Conservation (phyloP, 2,113 vertebrate genomes). For the Sander vitreus region DNA sequence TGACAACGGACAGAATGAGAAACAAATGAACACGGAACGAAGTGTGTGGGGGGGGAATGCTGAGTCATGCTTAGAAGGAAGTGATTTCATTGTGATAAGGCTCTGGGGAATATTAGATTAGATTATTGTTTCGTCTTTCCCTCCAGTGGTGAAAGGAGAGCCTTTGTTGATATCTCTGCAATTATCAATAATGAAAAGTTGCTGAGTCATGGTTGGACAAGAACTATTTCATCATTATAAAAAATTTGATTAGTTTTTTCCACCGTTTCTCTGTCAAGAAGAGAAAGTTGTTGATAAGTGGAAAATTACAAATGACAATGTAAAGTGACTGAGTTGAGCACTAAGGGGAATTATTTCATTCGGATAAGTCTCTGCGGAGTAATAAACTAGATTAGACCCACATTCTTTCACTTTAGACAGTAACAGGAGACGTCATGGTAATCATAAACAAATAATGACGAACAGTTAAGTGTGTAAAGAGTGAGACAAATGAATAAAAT, state of each 20-base stretch:
- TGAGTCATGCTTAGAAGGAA: conserved; percentile 65
- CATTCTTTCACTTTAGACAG: conserved; percentile 49
- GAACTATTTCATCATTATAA: conserved; percentile 54
- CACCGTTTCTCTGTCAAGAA: conserved; percentile 32
- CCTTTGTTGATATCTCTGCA: conserved; percentile 66
- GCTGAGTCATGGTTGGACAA: conserved; percentile 70
- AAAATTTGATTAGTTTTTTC: conserved; percentile 35
- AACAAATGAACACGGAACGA: conserved; percentile 58
- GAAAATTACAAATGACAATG: conserved; percentile 59
- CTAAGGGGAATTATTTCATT: conserved; percentile 48
- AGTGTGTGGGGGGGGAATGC: conserved; percentile 34
- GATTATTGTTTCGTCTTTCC: conserved; percentile 64
- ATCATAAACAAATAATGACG: conserved; percentile 12
- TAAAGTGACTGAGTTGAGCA: conserved; percentile 22
- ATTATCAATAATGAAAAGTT: conserved; percentile 64
- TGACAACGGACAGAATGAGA: conserved; percentile 60
- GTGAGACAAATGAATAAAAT: not conserved
- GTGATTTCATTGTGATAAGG: conserved; percentile 68
- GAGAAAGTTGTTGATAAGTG: conserved; percentile 55
- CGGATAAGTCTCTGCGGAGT: conserved; percentile 22
- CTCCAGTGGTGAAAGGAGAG: conserved; percentile 45
- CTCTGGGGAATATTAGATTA: conserved; percentile 71
- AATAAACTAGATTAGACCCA: conserved; percentile 58
- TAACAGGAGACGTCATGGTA: conserved; percentile 38
- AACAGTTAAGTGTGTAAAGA: conserved; percentile 15